Conservation (phyloP, 2,797 vertebrate species). For the Peromyscus eremicus region DNA sequence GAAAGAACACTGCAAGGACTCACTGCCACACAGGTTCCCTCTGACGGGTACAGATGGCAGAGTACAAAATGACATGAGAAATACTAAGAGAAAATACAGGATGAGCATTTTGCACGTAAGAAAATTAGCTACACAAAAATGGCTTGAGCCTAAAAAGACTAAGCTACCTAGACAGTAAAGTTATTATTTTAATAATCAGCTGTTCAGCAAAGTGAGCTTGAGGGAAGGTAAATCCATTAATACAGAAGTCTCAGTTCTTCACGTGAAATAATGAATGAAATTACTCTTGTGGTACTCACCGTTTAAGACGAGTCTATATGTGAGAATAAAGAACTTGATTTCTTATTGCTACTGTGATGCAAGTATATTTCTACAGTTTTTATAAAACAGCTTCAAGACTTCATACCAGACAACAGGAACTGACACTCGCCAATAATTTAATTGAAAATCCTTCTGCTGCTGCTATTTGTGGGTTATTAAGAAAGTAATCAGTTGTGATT, state of each 20-base stretch:
- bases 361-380: constrained; percentile 6
- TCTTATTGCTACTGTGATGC: not conserved
- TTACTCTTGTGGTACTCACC: not conserved
- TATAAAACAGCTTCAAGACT: not conserved
- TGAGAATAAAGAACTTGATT: constrained; percentile 24
- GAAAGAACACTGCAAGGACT: not conserved
- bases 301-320: not conserved
- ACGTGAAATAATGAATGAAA: not conserved
- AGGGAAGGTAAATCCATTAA: not conserved
- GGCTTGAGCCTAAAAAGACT: not conserved
- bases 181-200: not conserved
- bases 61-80: not conserved
- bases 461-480: not conserved
- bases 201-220: not conserved
- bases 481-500: not conserved
- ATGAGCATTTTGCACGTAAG: not conserved
- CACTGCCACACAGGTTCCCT: not conserved
- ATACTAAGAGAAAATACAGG: not conserved
- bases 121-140: not conserved
- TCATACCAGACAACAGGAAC: not conserved
- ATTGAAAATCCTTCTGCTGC: not conserved
- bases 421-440: constrained; percentile 19
- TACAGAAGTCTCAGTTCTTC: not conserved
- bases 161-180: not conserved
- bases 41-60: not conserved